Evolutionary conservation across 53 echinoderm and acorn worm genomes (phyloP).

Genomic region (Henricia sp.): DNA sequence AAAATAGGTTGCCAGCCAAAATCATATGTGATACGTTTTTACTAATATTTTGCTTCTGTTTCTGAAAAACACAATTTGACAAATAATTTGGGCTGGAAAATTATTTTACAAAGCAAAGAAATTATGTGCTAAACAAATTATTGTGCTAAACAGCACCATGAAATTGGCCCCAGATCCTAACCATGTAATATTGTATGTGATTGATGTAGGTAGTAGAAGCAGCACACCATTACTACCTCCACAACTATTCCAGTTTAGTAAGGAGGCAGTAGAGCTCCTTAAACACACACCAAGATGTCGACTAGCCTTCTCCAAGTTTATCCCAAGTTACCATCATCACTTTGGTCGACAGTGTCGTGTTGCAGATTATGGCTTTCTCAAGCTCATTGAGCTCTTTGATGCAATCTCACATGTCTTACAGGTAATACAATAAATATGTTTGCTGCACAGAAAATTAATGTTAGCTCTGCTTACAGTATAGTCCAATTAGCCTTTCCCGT

Average conservation of each 20-base stretch:
- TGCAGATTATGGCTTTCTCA: slow-evolving; percentile 97
- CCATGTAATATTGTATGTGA: neutral
- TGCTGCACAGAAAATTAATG: too few species aligned
- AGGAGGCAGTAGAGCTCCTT: slow-evolving; percentile 92
- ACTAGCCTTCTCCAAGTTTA: slow-evolving; percentile 89
- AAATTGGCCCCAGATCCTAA: neutral
- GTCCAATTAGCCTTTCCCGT: too few species aligned
- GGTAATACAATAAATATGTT: too few species aligned
- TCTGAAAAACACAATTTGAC: too few species aligned
- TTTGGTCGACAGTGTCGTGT: slow-evolving; percentile 96
- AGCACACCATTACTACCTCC: slow-evolving; percentile 83
- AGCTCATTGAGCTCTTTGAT: slow-evolving; percentile 93
- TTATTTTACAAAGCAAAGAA: too few species aligned
- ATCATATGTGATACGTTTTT: too few species aligned
- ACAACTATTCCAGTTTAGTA: slow-evolving; percentile 91
- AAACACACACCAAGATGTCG: slow-evolving; percentile 85
- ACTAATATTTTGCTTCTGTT: too few species aligned
- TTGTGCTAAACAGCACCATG: neutral
- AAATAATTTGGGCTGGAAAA: too few species aligned
- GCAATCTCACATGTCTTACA: slow-evolving; percentile 91
- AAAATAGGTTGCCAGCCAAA: too few species aligned
- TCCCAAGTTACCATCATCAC: slow-evolving; percentile 96
- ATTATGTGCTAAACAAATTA: too few species aligned
- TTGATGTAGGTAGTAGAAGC: slow-evolving; percentile 61
- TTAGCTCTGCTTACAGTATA: too few species aligned